Percentiles rank a stretch among this genome's conserved stretches.
Evolutionary conservation across 2,113 vertebrate genomes (phyloP).

Genomic region (Hypomesus transpacificus): DNA sequence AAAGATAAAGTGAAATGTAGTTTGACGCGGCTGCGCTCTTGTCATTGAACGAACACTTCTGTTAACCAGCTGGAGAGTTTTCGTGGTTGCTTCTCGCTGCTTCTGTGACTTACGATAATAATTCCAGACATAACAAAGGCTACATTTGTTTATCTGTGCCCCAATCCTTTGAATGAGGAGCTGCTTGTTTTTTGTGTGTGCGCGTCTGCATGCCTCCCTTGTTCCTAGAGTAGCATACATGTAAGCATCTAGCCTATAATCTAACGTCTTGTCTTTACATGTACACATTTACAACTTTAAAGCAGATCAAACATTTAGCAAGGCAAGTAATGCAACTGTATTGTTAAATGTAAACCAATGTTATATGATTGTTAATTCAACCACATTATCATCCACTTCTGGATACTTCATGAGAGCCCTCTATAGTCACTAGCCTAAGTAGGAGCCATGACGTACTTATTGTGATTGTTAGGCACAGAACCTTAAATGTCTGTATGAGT

Average conservation of each 20-base stretch:
- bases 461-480: too few species aligned
- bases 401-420: not conserved
- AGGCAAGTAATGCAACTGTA: not conserved
- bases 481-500: too few species aligned
- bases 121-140: too few species aligned
- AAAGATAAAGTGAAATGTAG: conserved; percentile 16
- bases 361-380: not conserved
- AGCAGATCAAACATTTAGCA: not conserved
- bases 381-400: not conserved
- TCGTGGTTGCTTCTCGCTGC: conserved; percentile 15
- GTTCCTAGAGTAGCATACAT: not conserved
- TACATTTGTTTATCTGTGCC: too few species aligned
- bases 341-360: not conserved
- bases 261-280: too few species aligned
- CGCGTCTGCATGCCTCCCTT: too few species aligned
- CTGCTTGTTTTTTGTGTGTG: too few species aligned
- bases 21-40: conserved; percentile 3
- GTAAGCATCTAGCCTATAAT: not conserved
- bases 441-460: not conserved
- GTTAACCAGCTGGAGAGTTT: conserved; percentile 7
- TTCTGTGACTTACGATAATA: too few species aligned
- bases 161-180: not conserved
- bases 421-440: not conserved
- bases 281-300: too few species aligned
- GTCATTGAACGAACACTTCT: not conserved